Evolutionary conservation across 2,797 vertebrate species (phyloP), one percentile per base, ranked within the genome.

Genomic region (Fundulus diaphanus): DNA sequence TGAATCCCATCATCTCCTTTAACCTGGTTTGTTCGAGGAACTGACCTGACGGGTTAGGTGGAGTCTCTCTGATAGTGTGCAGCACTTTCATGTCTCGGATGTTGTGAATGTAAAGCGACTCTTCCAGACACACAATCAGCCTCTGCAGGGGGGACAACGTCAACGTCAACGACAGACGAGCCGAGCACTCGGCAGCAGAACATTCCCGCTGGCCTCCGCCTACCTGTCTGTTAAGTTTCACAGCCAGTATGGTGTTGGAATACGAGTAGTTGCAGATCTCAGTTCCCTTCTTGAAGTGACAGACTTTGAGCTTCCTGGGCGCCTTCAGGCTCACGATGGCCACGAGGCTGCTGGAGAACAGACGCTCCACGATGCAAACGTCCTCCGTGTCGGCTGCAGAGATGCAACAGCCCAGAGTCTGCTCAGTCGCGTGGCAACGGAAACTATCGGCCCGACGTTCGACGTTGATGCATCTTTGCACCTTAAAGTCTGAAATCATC

Each of bases 221-320:
- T 73, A 99, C 98, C 96, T 99, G 98, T 91, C 98, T 96, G 79
- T 99, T 99, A 63, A 99, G 95, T 78, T 97, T 99, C 74, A 99
- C 98, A 13, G 98, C 98, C 93, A 99, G 93, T 76, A 99, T 99
- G 54, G 98, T 99, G 93, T 99, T 99, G 73, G 98, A 99, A 87
- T 99, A 99, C 74, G 98, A 99, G 93, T 99, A 99, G 95, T 99
- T 99, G 93, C 98, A 99, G 90, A 99, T 99, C 93, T 99, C 98
- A 0, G 98, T 99, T 86, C 98, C 98, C 92, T 99, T 99, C 95
- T 99, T 99, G 82, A 99, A 99, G 90, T 99, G 98, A 93, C 98
- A 99, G 68, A 99, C 98, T 89, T 99, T 99, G 22, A 99, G 96
- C 90, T 99, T 99, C 88, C 98, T 94, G 29, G 98, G 98, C 0